These are phyloP conservation scores for Epinotia bilunana DNA, from an alignment of 2,888 invertebrate species.

Conservation along the genomic window DNA sequence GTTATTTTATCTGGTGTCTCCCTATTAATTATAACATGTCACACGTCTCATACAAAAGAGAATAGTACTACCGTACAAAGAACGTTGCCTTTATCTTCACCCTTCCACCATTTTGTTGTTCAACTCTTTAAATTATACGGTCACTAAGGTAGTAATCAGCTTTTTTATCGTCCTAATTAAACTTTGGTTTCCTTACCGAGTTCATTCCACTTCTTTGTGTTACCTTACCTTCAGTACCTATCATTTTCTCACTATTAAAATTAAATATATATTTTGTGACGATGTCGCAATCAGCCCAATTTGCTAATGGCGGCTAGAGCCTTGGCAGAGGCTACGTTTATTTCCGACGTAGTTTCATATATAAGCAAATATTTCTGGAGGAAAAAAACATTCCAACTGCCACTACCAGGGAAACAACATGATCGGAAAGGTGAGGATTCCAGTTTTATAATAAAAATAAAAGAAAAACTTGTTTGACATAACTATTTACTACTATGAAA, in stretches of 20 bases:
- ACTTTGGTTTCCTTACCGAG: slow-evolving; percentile 39
- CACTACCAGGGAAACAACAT: slow-evolving; percentile 45
- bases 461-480: not conserved
- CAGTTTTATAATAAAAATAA: not conserved
- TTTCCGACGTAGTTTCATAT: slow-evolving; percentile 67
- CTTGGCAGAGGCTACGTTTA: slow-evolving; percentile 67
- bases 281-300: slow-evolving; percentile 50
- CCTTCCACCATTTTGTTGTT: slow-evolving; percentile 22
- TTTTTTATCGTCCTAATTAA: slow-evolving; percentile 29
- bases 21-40: not conserved
- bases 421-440: slow-evolving; percentile 44
- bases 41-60: not conserved
- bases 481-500: not conserved
- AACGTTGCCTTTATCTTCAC: slow-evolving; percentile 18
- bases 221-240: slow-evolving; percentile 49
- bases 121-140: slow-evolving; percentile 17
- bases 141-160: slow-evolving; percentile 11
- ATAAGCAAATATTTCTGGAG: slow-evolving; percentile 63
- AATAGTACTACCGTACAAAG: not conserved
- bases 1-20: too few relatives aligned
- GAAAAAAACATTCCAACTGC: slow-evolving; percentile 61
- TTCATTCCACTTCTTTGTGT: slow-evolving; percentile 43
- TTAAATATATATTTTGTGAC: slow-evolving; percentile 55
- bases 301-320: slow-evolving; percentile 58
- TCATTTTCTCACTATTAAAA: slow-evolving; percentile 51